Evolutionary conservation across 2,113 vertebrate species (phyloP).

Genomic region (Esox niger): DNA sequence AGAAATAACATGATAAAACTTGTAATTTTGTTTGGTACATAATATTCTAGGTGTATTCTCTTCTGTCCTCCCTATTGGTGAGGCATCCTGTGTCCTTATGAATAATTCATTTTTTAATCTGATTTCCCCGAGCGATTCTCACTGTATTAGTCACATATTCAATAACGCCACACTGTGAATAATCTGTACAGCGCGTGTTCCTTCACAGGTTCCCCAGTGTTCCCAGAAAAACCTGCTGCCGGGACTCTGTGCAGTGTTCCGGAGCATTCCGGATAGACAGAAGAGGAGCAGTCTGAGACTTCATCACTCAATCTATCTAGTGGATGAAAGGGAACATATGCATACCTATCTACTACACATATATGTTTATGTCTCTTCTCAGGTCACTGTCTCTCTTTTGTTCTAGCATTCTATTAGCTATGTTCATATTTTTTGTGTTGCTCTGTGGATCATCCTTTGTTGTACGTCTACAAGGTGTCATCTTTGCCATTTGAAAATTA

Average conservation of each 20-base stretch:
- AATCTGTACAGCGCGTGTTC: constrained; percentile 65
- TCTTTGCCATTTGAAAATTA: too few relatives aligned
- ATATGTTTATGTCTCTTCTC: constrained; percentile 33
- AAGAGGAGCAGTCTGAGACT: constrained; percentile 35
- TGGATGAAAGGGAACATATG: constrained; percentile 62
- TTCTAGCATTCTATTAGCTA: too few relatives aligned
- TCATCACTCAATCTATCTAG: constrained; percentile 63
- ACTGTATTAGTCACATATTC: constrained; percentile 75
- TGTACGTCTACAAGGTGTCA: too few relatives aligned
- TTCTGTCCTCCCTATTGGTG: constrained; percentile 56
- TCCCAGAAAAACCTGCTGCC: constrained; percentile 2
- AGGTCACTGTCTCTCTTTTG: too few relatives aligned
- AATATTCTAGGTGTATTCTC: constrained; percentile 65
- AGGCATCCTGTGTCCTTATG: constrained; percentile 66
- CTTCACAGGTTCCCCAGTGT: constrained; percentile 20
- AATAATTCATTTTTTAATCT: constrained; percentile 78
- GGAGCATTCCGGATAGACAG: not conserved
- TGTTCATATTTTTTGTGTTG: too few relatives aligned
- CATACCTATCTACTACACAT: constrained; percentile 38
- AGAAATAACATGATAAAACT: constrained; percentile 67
- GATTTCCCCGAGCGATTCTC: constrained; percentile 73
- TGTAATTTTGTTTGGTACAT: constrained; percentile 69
- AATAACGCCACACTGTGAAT: constrained; percentile 69
- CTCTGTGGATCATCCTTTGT: too few relatives aligned
- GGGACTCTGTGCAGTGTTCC: not conserved